Percentiles rank a stretch among this genome's conserved stretches.
Evolutionary conservation across 2,113 vertebrate genomes (phyloP).

Genomic region (Diglossa brunneiventris): DNA sequence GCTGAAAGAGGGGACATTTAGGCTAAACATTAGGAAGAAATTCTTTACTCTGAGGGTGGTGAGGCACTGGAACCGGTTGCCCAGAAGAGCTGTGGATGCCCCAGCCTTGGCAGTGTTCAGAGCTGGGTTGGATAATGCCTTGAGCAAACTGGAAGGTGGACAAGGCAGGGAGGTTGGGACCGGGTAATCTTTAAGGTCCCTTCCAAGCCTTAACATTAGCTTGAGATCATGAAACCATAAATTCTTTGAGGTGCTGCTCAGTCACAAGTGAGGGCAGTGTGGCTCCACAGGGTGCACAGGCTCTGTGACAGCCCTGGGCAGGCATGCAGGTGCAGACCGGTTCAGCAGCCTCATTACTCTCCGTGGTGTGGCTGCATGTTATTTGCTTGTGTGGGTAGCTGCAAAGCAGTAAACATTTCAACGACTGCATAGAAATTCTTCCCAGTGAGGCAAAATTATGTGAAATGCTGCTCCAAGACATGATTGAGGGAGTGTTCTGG

Average conservation of each 20-base stretch:
- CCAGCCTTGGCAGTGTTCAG: background rate
- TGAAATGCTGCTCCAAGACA: accelerated
- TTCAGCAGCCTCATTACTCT: background rate
- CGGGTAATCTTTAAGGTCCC: background rate
- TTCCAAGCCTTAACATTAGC: background rate
- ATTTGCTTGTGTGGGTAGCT: background rate
- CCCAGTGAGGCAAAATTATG: background rate
- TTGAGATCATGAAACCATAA: background rate
- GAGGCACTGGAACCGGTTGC: background rate
- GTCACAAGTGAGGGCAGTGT: background rate
- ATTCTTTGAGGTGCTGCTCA: background rate
- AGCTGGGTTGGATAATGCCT: background rate
- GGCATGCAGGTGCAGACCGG: background rate
- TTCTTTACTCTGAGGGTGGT: background rate
- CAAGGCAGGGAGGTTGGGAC: background rate
- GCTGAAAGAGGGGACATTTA: background rate
- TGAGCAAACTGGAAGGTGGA: background rate
- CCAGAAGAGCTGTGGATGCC: background rate
- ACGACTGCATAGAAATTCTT: accelerated
- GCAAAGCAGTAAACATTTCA: background rate
- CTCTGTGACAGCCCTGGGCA: background rate
- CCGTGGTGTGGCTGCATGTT: background rate
- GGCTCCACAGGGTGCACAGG: no score
- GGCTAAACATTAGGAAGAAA: background rate
- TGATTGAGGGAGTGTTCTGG: background rate